A percentile compares a stretch with the other conserved stretches of the same genome.
Evolutionary conservation across 2,888 invertebrate species (phyloP).

Genomic region (Zygogramma bicolorata): DNA sequence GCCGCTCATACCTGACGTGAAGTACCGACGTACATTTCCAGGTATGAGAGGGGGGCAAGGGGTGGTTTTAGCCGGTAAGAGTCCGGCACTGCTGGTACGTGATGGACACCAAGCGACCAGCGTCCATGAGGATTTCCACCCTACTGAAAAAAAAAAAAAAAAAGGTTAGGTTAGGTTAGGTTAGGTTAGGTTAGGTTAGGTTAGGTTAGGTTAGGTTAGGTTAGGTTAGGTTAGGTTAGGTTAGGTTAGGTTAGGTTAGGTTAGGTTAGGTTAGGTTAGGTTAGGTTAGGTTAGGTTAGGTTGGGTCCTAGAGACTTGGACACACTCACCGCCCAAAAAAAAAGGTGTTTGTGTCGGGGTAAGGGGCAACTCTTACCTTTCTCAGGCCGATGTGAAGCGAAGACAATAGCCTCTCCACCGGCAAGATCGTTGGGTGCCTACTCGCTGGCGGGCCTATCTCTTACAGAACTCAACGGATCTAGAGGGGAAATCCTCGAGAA

Average conservation of each 20-base stretch:
- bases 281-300: constrained; percentile 42
- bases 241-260: constrained; percentile 42
- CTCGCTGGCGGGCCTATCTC: no score
- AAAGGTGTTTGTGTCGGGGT: no score
- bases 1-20: background rate
- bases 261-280: constrained; percentile 44
- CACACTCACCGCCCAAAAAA: no score
- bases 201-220: background rate
- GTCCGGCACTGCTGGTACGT: background rate
- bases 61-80: background rate
- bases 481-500: no score
- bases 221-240: constrained; percentile 41
- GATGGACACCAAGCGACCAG: background rate
- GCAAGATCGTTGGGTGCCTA: no score
- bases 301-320: no score
- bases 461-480: no score
- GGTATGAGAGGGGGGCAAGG: background rate
- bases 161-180: background rate
- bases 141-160: no score
- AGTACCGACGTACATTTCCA: background rate
- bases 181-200: no score
- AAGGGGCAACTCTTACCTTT: no score
- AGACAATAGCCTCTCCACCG: no score
- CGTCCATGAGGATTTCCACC: background rate
- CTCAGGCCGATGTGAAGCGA: no score